Evolutionary conservation across 1,140 invertebrate species (phyloP).

Genomic region (Parasteatoda tepidariorum): DNA sequence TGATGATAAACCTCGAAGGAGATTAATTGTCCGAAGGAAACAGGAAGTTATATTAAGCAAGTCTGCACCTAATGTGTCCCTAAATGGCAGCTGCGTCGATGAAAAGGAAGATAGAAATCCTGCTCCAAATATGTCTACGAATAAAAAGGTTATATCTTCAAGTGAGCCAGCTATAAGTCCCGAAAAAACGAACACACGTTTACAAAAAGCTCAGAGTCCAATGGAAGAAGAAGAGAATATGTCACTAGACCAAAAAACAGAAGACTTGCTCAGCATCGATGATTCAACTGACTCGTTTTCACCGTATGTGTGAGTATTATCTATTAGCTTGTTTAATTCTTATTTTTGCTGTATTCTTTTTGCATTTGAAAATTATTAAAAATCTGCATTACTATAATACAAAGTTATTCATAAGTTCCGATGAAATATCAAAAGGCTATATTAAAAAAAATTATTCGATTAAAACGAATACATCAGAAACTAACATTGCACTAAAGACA

Average conservation of each 20-base stretch:
- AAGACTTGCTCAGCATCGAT: slow-evolving; percentile 8
- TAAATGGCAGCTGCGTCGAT: background rate
- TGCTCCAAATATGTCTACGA: background rate
- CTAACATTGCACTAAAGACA: too few species aligned
- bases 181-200: background rate
- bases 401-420: too few species aligned
- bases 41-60: background rate
- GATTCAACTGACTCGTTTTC: slow-evolving; percentile 48
- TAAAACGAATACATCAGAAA: too few species aligned
- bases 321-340: too few species aligned
- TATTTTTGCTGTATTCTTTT: too few species aligned
- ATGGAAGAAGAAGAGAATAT: slow-evolving; percentile 51
- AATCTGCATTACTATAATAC: too few species aligned
- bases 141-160: background rate
- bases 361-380: too few species aligned
- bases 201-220: background rate
- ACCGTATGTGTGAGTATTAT: slow-evolving; percentile 32
- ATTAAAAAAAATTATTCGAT: too few species aligned
- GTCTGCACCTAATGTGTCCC: background rate
- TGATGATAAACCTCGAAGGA: slow-evolving; percentile 15
- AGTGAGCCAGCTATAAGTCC: background rate
- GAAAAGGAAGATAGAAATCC: background rate
- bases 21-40: background rate
- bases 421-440: too few species aligned
- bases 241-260: background rate